Base-by-base conservation (phyloP, 2,113 vertebrate species). In the Cercocebus atys region DNA sequence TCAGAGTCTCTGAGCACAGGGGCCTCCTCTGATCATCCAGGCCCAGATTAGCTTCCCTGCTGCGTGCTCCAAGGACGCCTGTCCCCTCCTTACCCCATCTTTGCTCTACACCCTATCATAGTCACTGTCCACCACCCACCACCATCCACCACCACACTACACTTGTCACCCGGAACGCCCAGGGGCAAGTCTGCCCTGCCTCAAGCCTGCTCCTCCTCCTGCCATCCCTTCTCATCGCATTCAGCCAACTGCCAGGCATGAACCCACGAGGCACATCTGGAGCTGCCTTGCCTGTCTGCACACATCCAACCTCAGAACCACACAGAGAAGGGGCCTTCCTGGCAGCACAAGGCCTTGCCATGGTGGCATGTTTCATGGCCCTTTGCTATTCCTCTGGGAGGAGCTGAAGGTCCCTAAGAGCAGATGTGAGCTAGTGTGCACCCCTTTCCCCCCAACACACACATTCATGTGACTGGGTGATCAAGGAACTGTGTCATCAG, bases 371-470 rank as follows among this genome's bases (percentile, higher is more conserved):
- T 50, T 50, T 80, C 35, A 40, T 81, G 38, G 30, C 40, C 17
- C 32, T 78, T 94, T 61, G 40, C 70, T 89, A 17, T 61, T 45
- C 20, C 78, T 81, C 75, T 68, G 47, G 30, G 57, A 82, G 68
- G 38, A 92, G 30, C 25, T 64, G 45, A 43, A 38, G 23, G 70
- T 52, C n/a, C 32, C 23, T 8, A 73, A 70, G 25, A 92, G 59
- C 35, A 75, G 75, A 47, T 59, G 8, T 38, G 57, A 88, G n/a
- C 27, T 47, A 43, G 18, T 22, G 6, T 35, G 12, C 5, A 50
- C 32, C 0, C 4, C 0, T 20, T 5, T 5, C 3, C 20, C 1
- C 18, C 4, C 6, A 2, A 25, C 1, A 10, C 23, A 30, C 8
- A 0, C 17, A 52, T 14, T 47, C 40, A 20, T n/a, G 9, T 68